phyloP scores from a whole-genome alignment of 2,888 invertebrate genomes.

The Sinotaia quadrata region DNA sequence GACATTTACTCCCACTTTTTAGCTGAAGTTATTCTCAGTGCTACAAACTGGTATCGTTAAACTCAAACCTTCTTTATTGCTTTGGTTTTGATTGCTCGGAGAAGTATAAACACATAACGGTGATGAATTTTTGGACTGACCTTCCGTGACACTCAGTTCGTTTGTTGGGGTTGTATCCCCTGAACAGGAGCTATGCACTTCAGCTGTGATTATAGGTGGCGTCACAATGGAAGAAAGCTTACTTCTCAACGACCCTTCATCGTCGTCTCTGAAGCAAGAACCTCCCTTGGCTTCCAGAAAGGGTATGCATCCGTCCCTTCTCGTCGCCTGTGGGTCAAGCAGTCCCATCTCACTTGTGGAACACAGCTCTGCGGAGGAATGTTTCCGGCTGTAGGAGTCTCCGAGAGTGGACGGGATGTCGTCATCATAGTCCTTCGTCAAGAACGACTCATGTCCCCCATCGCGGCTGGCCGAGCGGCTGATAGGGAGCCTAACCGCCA shows the following conservation, averaged over 20 bases:
- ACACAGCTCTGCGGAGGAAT: slow-evolving; percentile 20
- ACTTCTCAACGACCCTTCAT: not conserved
- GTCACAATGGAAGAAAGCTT: not conserved
- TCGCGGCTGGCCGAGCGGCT: slow-evolving; percentile 25
- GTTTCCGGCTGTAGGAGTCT: slow-evolving; percentile 19
- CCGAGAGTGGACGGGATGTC: slow-evolving; percentile 29
- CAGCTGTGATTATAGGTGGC: slow-evolving; percentile 3
- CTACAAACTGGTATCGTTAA: too few species aligned
- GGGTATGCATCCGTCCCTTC: not conserved
- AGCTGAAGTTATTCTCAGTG: too few species aligned
- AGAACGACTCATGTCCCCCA: slow-evolving; percentile 16
- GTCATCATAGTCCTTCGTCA: slow-evolving; percentile 12
- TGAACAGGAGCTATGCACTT: slow-evolving; percentile 14
- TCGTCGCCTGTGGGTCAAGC: slow-evolving; percentile 10
- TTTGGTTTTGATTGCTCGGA: too few species aligned
- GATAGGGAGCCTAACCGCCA: slow-evolving; percentile 24
- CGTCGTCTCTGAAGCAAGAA: not conserved
- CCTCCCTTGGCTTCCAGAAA: slow-evolving; percentile 6
- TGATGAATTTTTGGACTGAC: too few species aligned
- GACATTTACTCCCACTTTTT: too few species aligned
- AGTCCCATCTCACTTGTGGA: not conserved
- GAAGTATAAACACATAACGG: too few species aligned
- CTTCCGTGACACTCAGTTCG: too few species aligned
- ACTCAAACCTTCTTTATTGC: too few species aligned
- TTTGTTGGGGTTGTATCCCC: not conserved